A percentile compares a stretch with the other conserved stretches of the same genome.
Evolutionary conservation across 2,888 invertebrate species (phyloP).

Genomic region (Macrosoma leucophasiata): DNA sequence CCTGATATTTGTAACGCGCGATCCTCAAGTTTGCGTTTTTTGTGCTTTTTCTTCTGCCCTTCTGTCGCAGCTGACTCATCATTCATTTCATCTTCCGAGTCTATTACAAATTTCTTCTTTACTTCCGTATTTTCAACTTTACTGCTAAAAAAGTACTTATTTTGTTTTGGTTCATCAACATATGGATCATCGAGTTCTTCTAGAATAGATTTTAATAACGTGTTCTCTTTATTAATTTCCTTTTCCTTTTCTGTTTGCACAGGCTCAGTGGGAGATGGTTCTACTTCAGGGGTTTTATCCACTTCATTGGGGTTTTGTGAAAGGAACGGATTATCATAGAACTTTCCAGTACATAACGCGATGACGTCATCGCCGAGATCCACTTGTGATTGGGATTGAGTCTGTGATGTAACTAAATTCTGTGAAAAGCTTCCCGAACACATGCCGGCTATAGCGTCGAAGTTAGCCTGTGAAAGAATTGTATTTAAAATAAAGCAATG

Average conservation of each 20-base stretch:
- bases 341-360: slow-evolving; percentile 75
- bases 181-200: slow-evolving; percentile 56
- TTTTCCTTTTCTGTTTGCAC: slow-evolving; percentile 9
- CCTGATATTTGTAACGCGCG: slow-evolving; percentile 64
- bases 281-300: slow-evolving; percentile 1
- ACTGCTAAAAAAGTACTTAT: slow-evolving; percentile 44
- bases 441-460: slow-evolving; percentile 71
- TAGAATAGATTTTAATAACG: slow-evolving; percentile 47
- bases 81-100: slow-evolving; percentile 56
- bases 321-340: slow-evolving; percentile 63
- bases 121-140: slow-evolving; percentile 27
- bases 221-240: slow-evolving; percentile 21
- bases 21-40: slow-evolving; percentile 48
- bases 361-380: slow-evolving; percentile 66
- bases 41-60: slow-evolving; percentile 52
- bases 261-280: slow-evolving; percentile 11
- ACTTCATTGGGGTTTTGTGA: slow-evolving; percentile 35
- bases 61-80: slow-evolving; percentile 25
- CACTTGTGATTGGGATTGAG: slow-evolving; percentile 44
- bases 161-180: slow-evolving; percentile 40
- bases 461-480: slow-evolving; percentile 46
- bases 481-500: slow-evolving; percentile 7
- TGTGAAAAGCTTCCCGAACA: slow-evolving; percentile 73
- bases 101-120: slow-evolving; percentile 58
- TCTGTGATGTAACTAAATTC: slow-evolving; percentile 57